Evolutionary conservation across 2,797 vertebrate genomes (phyloP).

Genomic region (Lophius americanus): DNA sequence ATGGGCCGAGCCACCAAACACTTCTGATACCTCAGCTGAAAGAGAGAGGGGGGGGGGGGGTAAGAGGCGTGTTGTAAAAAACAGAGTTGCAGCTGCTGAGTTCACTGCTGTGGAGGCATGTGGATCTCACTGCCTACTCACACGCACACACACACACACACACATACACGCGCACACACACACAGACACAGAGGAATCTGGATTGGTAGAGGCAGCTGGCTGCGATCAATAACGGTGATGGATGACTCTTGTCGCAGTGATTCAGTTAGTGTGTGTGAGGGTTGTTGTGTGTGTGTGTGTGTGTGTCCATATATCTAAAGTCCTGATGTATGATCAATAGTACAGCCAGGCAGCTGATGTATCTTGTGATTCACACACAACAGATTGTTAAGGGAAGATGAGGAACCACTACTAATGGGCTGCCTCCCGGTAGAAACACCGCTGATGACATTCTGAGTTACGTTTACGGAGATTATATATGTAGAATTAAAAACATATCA

Average conservation of each 20-base stretch:
- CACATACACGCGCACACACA: too few species aligned
- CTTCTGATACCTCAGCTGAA: conserved; percentile 97
- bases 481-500: conserved; percentile 15
- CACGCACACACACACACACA: too few species aligned
- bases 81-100: conserved; percentile 56
- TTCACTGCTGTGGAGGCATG: conserved; percentile 19
- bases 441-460: conserved; percentile 16
- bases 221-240: conserved; percentile 72
- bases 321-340: conserved; percentile 66
- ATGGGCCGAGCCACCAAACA: conserved; percentile 96
- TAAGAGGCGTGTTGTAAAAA: conserved; percentile 32
- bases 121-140: background rate
- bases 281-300: conserved; percentile 12
- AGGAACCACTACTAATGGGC: conserved; percentile 33
- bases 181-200: background rate
- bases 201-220: conserved; percentile 31
- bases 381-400: conserved; percentile 20
- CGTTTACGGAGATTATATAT: conserved; percentile 13
- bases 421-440: conserved; percentile 20
- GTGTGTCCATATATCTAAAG: conserved; percentile 50
- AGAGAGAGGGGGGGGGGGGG: background rate
- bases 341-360: conserved; percentile 35
- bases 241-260: conserved; percentile 59
- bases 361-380: conserved; percentile 42
- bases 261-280: conserved; percentile 46